phyloP scores from a whole-genome alignment of 2,113 vertebrate species.

The Podarcis muralis region DNA sequence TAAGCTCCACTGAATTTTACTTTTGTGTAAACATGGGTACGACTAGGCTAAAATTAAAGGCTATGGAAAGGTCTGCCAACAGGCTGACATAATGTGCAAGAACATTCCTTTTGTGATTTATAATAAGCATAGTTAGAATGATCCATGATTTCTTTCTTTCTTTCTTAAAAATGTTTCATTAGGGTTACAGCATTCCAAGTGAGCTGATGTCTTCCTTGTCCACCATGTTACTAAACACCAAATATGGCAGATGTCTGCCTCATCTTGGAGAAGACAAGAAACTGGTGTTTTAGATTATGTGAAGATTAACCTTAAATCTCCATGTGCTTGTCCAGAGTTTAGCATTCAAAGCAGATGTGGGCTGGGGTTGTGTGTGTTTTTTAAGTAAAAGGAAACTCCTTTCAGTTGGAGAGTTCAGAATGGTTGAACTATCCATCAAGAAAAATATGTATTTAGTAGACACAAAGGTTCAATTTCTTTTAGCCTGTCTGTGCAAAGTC shows the following conservation, averaged over 20 bases:
- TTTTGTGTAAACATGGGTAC: neutral
- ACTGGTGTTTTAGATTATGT: conserved; percentile 12
- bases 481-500: conserved; percentile 16
- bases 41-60: neutral
- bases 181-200: conserved; percentile 30
- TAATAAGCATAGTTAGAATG: conserved; percentile 12
- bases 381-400: conserved; percentile 36
- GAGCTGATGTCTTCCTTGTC: neutral
- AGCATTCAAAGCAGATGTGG: conserved; percentile 44
- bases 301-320: conserved; percentile 29
- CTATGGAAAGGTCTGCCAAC: conserved; percentile 1
- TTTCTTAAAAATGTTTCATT: neutral
- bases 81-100: neutral
- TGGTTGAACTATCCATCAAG: conserved; percentile 16
- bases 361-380: conserved; percentile 25
- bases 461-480: conserved; percentile 52
- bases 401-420: conserved; percentile 40
- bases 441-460: conserved; percentile 14
- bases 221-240: neutral
- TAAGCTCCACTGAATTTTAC: neutral
- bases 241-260: neutral
- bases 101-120: conserved; percentile 19
- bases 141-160: conserved; percentile 8
- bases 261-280: conserved; percentile 4
- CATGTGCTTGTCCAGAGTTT: conserved; percentile 16